phyloP scores from a whole-genome alignment of 2,113 vertebrate species.

The Pelmatolapia mariae region DNA sequence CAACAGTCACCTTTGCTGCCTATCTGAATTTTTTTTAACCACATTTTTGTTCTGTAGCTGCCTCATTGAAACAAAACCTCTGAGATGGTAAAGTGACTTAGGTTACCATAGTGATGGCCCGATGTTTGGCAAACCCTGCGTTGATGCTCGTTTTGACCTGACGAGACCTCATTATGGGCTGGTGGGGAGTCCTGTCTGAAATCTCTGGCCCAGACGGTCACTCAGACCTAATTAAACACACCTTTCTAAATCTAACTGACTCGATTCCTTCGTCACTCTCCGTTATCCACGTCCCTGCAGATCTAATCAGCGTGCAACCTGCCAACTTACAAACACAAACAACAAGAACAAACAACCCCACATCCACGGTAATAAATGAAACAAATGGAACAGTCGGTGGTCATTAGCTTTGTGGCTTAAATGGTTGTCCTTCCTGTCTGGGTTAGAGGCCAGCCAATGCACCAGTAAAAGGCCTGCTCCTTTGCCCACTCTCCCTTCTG shows the following conservation, averaged over 20 bases:
- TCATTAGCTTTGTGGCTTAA: slow-evolving; percentile 32
- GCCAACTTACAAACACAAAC: not conserved
- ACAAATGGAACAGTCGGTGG: slow-evolving; percentile 15
- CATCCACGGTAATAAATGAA: not conserved
- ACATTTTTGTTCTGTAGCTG: not conserved
- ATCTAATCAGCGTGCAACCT: not conserved
- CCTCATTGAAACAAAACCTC: not conserved
- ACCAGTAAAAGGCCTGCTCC: slow-evolving; percentile 12
- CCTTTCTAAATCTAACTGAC: not conserved
- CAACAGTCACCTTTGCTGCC: not conserved
- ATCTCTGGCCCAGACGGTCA: slow-evolving; percentile 26
- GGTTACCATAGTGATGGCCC: slow-evolving; percentile 6
- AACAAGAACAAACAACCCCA: not conserved
- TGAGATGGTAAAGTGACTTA: not conserved
- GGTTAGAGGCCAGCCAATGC: slow-evolving; percentile 15
- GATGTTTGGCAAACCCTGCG: not conserved
- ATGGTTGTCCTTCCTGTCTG: slow-evolving; percentile 8
- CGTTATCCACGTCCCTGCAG: not conserved
- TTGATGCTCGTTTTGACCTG: not conserved
- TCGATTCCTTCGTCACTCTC: not conserved
- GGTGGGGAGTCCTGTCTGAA: slow-evolving; percentile 33
- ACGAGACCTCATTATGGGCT: slow-evolving; percentile 33
- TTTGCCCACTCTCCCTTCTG: not conserved
- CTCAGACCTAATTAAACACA: slow-evolving; percentile 42
- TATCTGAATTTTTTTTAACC: not conserved